phyloP scores from a whole-genome alignment of 2,797 vertebrate species.

The Zalophus californianus region DNA sequence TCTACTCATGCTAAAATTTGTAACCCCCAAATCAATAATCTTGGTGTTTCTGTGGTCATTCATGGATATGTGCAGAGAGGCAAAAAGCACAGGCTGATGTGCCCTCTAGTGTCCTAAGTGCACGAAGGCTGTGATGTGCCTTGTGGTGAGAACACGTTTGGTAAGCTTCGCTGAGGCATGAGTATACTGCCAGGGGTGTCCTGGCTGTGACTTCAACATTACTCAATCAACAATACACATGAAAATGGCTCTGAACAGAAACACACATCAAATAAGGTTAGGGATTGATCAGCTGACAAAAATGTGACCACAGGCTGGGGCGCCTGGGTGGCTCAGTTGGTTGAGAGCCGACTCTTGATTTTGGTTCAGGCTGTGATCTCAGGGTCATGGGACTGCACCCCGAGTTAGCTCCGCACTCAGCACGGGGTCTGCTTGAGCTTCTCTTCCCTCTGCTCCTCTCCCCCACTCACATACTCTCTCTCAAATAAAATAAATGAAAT shows the following conservation, averaged over 20 bases:
- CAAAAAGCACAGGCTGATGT: neutral
- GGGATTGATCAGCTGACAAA: neutral
- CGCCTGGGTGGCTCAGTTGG: neutral
- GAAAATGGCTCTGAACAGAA: neutral
- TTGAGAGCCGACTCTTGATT: neutral
- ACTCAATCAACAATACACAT: neutral
- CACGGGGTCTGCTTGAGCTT: neutral
- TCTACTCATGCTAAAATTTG: neutral
- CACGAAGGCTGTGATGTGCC: neutral
- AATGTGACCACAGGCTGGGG: neutral
- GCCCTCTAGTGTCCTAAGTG: neutral
- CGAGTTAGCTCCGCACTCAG: neutral
- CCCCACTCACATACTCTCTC: neutral
- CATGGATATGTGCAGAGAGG: neutral
- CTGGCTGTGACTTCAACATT: neutral
- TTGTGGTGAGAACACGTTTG: neutral
- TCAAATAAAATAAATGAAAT: neutral
- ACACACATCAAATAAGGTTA: too few relatives aligned
- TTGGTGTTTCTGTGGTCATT: neutral
- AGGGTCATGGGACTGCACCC: neutral
- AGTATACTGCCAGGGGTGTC: neutral
- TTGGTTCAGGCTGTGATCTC: neutral
- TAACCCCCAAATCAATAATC: neutral
- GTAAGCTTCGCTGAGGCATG: neutral
- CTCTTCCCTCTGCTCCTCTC: neutral